A percentile compares a stretch with the other conserved stretches of the same genome.
phyloP scores from a whole-genome alignment of 2,888 invertebrate genomes.

The Brassicogethes aeneus region DNA sequence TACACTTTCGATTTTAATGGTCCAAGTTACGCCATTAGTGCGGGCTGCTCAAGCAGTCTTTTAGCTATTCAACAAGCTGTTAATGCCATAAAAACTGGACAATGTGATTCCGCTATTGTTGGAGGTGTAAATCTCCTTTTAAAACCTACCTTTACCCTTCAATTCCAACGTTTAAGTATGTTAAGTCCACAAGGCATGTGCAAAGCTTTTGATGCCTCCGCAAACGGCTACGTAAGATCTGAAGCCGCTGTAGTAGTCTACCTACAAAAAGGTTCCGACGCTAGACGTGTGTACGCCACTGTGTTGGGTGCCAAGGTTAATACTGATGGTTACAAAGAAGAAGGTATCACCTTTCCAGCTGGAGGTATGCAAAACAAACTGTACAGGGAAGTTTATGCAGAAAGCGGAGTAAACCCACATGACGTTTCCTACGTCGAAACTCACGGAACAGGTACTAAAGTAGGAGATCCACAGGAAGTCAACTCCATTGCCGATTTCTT shows the following conservation, averaged over 20 bases:
- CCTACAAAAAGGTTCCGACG: slow-evolving; percentile 68
- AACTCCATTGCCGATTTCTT: slow-evolving; percentile 90
- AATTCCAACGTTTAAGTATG: slow-evolving; percentile 92
- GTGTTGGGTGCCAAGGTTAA: slow-evolving; percentile 84
- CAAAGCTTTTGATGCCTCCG: slow-evolving; percentile 88
- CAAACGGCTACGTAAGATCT: slow-evolving; percentile 85
- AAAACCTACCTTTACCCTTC: slow-evolving; percentile 84
- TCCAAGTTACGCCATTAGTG: slow-evolving; percentile 92
- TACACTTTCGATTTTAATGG: slow-evolving; percentile 93
- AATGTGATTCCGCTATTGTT: slow-evolving; percentile 94
- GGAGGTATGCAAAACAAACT: slow-evolving; percentile 72
- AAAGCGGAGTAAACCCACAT: slow-evolving; percentile 70
- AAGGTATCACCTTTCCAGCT: slow-evolving; percentile 69
- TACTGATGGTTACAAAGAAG: slow-evolving; percentile 86
- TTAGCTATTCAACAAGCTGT: slow-evolving; percentile 84
- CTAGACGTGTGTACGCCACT: slow-evolving; percentile 77
- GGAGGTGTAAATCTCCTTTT: slow-evolving; percentile 84
- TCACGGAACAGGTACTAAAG: slow-evolving; percentile 97
- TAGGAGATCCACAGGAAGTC: slow-evolving; percentile 96
- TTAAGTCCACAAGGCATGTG: slow-evolving; percentile 80
- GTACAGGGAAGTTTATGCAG: slow-evolving; percentile 79
- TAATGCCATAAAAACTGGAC: slow-evolving; percentile 73
- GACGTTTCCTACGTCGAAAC: slow-evolving; percentile 91
- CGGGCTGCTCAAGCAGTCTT: slow-evolving; percentile 94
- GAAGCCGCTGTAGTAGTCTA: slow-evolving; percentile 79